These are phyloP conservation scores for Xyrichtys novacula DNA, from an alignment of 2,797 vertebrate species.

Conservation along the genomic window DNA sequence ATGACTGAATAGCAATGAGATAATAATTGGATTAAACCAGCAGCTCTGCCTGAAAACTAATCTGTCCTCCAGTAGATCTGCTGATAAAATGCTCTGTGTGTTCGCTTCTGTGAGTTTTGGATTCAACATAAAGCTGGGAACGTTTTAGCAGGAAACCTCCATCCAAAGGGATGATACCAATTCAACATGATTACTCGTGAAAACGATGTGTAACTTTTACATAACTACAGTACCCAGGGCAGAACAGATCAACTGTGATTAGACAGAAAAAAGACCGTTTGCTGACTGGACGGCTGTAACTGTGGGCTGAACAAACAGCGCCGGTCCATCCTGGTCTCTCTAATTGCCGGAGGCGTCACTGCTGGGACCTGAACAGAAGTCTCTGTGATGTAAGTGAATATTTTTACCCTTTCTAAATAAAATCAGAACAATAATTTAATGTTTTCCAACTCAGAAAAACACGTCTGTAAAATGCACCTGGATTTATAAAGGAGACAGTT, in stretches of 20 bases:
- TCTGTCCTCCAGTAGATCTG: not conserved
- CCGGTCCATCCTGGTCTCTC: constrained; percentile 5
- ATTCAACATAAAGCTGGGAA: not conserved
- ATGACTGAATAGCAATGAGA: not conserved
- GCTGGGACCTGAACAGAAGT: not conserved
- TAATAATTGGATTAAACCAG: not conserved
- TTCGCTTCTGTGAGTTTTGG: not conserved
- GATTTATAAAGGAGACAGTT: not conserved
- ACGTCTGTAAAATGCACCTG: not conserved
- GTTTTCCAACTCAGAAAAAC: not conserved
- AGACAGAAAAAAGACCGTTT: not conserved
- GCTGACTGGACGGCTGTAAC: not conserved
- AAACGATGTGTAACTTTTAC: not conserved
- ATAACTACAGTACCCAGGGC: not conserved
- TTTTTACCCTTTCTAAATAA: not conserved
- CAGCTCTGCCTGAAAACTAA: not conserved
- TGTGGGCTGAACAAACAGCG: not conserved
- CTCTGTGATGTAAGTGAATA: not conserved
- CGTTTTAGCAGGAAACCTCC: too few relatives aligned
- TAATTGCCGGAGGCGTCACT: constrained; percentile 2
- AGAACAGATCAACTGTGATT: not conserved
- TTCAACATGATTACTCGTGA: not conserved
- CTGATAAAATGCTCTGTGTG: not conserved
- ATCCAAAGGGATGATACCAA: too few relatives aligned
- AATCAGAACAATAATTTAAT: not conserved